phyloP scores from a whole-genome alignment of 2,113 vertebrate species.

The Caloenas nicobarica region DNA sequence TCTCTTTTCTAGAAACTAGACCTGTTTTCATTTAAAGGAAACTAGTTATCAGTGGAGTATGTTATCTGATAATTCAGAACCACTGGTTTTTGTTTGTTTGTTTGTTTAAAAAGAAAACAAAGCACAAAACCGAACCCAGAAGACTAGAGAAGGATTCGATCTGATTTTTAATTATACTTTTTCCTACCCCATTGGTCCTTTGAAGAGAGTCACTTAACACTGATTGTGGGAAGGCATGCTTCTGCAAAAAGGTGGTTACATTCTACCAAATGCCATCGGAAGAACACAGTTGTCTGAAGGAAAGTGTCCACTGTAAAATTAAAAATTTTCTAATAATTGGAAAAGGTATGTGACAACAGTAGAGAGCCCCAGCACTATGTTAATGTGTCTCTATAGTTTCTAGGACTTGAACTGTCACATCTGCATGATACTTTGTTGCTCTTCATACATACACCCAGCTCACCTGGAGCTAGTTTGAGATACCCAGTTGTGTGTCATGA shows the following conservation, averaged over 20 bases:
- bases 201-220: not conserved
- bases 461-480: not conserved
- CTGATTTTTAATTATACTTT: not conserved
- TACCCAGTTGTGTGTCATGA: not conserved
- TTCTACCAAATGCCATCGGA: not conserved
- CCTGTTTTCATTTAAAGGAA: not conserved
- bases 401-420: not conserved
- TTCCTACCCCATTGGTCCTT: not conserved
- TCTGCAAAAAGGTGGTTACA: not conserved
- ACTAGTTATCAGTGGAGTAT: not conserved
- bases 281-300: not conserved
- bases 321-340: not conserved
- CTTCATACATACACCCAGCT: not conserved
- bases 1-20: not conserved
- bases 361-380: not conserved
- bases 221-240: not conserved
- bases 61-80: not conserved
- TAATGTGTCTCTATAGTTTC: not conserved
- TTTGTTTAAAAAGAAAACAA: not conserved
- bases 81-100: not conserved
- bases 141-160: not conserved
- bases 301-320: not conserved
- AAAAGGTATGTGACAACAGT: not conserved
- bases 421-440: not conserved
- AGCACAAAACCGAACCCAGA: not conserved